Conservation (phyloP, 2,113 vertebrate genomes). For the Himantopus leucocephalus region DNA sequence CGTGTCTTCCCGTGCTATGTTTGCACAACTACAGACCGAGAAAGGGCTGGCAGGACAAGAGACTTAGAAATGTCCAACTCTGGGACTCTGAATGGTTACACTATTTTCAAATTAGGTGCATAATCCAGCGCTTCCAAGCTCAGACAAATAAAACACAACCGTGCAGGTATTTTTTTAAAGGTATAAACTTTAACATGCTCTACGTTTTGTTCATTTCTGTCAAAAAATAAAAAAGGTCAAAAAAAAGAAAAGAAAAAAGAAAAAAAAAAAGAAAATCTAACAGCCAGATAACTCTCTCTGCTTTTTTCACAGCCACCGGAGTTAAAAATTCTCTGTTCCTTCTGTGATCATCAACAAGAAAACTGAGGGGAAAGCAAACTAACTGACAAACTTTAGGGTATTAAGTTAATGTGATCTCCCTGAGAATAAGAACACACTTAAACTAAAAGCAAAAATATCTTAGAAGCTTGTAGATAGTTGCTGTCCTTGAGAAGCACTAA, state of each 20-base stretch:
- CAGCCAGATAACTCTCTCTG: not conserved
- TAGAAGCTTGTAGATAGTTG: not conserved
- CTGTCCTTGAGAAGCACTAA: not conserved
- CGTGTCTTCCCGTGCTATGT: rapidly evolving
- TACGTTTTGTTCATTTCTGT: not conserved
- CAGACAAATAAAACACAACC: not conserved
- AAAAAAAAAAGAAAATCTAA: not conserved
- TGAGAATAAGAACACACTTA: not conserved
- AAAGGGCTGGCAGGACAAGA: not conserved
- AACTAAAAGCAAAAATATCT: not conserved
- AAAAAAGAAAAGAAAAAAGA: too few relatives aligned
- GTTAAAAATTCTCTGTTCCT: not conserved
- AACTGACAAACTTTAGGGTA: not conserved
- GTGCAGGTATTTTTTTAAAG: not conserved
- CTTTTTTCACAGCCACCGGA: not conserved
- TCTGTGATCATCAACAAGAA: not conserved
- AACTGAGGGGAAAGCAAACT: not conserved
- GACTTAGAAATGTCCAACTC: not conserved
- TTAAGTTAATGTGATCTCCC: not conserved
- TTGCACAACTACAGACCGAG: not conserved
- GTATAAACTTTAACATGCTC: rapidly evolving
- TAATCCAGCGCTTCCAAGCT: not conserved
- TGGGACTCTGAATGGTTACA: not conserved
- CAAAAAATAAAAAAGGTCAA: not conserved
- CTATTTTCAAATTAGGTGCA: not conserved